Evolutionary conservation across 2,113 vertebrate genomes (phyloP).

Genomic region (Castor canadensis): DNA sequence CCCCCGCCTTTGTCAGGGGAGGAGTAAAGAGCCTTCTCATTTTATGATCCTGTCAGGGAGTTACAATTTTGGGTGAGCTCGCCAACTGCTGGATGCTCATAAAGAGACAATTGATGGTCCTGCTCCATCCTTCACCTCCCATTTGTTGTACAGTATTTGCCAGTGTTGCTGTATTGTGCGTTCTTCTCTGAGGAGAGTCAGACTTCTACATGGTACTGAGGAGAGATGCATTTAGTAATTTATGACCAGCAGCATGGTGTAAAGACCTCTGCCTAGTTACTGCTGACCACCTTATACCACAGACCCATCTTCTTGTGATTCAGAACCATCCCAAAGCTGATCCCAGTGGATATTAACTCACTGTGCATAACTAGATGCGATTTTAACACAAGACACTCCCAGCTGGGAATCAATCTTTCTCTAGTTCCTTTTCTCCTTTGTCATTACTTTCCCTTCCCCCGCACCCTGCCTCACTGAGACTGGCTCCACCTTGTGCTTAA

Average conservation of each 20-base stretch:
- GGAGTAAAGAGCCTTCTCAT: constrained; percentile 52
- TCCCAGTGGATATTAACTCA: background rate
- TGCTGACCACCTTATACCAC: background rate
- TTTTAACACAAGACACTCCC: background rate
- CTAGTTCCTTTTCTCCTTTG: background rate
- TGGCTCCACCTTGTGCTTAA: background rate
- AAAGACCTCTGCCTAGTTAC: background rate
- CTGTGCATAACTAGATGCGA: background rate
- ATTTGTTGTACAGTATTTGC: background rate
- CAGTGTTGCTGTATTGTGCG: background rate
- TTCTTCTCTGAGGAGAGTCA: background rate
- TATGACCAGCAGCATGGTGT: background rate
- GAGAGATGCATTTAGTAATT: background rate
- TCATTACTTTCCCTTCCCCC: background rate
- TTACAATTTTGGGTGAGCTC: constrained; percentile 47
- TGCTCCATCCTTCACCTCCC: constrained; percentile 15
- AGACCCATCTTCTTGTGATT: background rate
- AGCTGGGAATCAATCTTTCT: background rate
- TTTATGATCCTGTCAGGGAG: constrained; percentile 53
- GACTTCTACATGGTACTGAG: background rate
- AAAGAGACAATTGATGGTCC: constrained; percentile 38
- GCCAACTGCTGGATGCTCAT: background rate
- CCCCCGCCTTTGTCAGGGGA: constrained; percentile 5
- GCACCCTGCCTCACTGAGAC: background rate
- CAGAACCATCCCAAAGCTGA: background rate